These are phyloP conservation scores for Anolis carolinensis DNA, from an alignment of 2,113 vertebrate species.

Conservation along the genomic window DNA sequence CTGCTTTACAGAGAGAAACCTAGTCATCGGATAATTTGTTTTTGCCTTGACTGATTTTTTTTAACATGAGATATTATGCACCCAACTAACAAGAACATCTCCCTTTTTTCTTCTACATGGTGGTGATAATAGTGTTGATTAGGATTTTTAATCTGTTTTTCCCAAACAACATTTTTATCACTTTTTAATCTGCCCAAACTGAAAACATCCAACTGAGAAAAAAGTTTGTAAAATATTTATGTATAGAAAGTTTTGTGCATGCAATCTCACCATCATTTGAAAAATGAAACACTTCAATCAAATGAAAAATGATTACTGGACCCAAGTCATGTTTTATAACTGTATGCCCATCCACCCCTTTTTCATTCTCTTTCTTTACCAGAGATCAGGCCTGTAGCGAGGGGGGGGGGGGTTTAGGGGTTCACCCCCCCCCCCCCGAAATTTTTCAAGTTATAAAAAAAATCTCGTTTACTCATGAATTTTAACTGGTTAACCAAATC, in stretches of 20 bases:
- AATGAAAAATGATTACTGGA: neutral
- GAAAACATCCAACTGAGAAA: neutral
- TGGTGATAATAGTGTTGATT: neutral
- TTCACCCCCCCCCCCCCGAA: too few species aligned
- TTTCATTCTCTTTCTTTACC: neutral
- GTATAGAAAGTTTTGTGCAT: neutral
- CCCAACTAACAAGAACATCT: neutral
- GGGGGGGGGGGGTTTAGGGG: too few species aligned
- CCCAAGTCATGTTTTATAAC: neutral
- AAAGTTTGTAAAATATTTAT: neutral
- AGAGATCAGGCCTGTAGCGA: too few species aligned
- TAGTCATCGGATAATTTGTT: constrained; percentile 54
- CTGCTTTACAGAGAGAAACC: constrained; percentile 33
- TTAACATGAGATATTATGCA: constrained; percentile 25
- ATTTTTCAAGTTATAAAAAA: too few species aligned
- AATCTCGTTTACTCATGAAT: too few species aligned
- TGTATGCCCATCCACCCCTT: neutral
- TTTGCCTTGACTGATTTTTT: constrained; percentile 51
- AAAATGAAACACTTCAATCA: neutral
- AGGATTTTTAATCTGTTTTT: too few species aligned
- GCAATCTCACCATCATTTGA: too few species aligned
- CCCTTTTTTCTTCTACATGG: neutral
- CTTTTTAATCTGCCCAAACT: neutral
- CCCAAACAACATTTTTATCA: neutral
- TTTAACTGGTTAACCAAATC: too few species aligned